These are phyloP conservation scores for Sebastes trivittatus DNA, from an alignment of 2,797 vertebrate genomes.

Conservation along the genomic window DNA sequence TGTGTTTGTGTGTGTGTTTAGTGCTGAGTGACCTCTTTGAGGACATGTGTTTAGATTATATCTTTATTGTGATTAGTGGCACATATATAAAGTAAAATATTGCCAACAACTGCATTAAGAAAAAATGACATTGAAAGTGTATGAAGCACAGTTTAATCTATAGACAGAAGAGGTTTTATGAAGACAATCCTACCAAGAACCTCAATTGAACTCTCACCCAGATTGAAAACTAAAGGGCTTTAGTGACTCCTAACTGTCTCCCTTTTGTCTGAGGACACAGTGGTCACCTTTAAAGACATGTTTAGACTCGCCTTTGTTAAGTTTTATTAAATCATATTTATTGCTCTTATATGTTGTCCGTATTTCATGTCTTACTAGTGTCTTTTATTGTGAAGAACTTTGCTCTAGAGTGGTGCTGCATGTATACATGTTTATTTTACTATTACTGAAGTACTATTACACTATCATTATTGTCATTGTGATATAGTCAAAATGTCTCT, in stretches of 20 bases:
- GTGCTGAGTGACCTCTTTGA: neutral
- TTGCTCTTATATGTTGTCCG: neutral
- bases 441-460: neutral
- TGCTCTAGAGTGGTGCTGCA: neutral
- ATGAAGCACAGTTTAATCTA: no score
- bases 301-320: neutral
- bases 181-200: neutral
- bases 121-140: no score
- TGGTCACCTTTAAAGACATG: neutral
- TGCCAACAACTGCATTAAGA: no score
- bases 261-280: neutral
- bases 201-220: neutral
- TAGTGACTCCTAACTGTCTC: neutral
- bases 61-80: neutral
- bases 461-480: neutral
- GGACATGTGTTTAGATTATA: neutral
- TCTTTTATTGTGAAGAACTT: neutral
- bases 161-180: no score
- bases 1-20: neutral
- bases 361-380: no score
- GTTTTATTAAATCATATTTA: neutral
- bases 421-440: neutral
- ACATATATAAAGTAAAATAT: neutral
- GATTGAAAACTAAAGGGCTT: neutral
- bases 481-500: neutral